These are phyloP conservation scores for Phataginus tricuspis DNA, from an alignment of 2,797 vertebrate genomes.

Conservation along the genomic window DNA sequence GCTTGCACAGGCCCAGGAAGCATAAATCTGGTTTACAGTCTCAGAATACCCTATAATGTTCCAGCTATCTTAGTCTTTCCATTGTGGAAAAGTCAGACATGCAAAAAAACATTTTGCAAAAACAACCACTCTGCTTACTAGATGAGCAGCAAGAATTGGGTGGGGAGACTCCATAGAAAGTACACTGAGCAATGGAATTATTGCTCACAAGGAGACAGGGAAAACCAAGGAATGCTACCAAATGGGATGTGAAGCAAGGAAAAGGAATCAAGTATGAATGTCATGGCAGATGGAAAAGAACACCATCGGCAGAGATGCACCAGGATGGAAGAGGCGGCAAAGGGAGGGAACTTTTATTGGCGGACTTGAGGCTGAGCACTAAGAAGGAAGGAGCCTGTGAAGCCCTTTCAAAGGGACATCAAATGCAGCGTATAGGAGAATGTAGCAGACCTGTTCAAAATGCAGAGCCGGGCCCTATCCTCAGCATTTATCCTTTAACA, in stretches of 20 bases:
- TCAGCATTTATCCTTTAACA: background rate
- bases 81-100: background rate
- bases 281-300: background rate
- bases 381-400: background rate
- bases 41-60: background rate
- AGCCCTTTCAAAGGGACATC: background rate
- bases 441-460: background rate
- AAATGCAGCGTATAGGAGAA: background rate
- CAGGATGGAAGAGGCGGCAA: background rate
- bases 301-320: background rate
- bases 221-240: background rate
- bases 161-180: background rate
- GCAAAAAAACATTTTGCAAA: background rate
- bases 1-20: background rate
- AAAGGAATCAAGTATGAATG: background rate
- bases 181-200: fast-evolving
- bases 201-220: fast-evolving
- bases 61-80: background rate
- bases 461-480: too few species aligned
- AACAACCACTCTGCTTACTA: background rate
- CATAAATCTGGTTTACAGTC: background rate
- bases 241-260: background rate
- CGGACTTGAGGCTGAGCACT: background rate
- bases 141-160: background rate
- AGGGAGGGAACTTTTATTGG: background rate